Evolutionary conservation across 2,888 invertebrate species (phyloP), one percentile per base, ranked within the genome.

Genomic region (Drosophila nr. perissopoda): DNA sequence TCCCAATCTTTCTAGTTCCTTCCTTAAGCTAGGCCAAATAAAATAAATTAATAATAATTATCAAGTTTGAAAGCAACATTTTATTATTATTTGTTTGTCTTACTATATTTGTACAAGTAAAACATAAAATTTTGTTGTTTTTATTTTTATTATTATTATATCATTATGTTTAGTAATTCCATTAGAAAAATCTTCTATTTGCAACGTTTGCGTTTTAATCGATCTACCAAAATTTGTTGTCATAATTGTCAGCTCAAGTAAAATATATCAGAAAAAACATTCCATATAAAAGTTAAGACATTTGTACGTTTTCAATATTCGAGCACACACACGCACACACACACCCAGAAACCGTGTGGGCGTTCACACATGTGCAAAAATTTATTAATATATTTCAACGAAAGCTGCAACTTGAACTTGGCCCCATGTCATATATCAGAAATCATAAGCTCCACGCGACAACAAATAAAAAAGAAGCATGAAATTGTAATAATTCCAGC

Each of bases 401-500:
- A 76, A 67, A 70, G 71, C 76, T 67, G 76, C 72, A 73, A 70
- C 75, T 74, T 64, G 79, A 78, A 76, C 74, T 80, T 72, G 71
- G 70, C 54, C 71, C 67, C 69, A 68, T 84, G 88, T 85, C 90
- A 88, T 91, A 91, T 90, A 91, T 91, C 91, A 91, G 90, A 90
- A 91, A 91, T 91, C 90, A 90, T 91, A 90, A 90, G 91, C 91
- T 91, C 76, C 78, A 59, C 87, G 84, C 83, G 82, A 90, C 83
- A 88, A 81, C 82, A 86, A 83, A 84, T 82, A 89, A 91, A 88
- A 91, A 87, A 87, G 78, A 79, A 90, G 79, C 91, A 91, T 91
- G 91, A 88, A 91, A 90, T 91, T 90, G 91, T 91, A 91, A 91
- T 91, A 90, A 91, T 91, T 91, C 76, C 81, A 68, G 73, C 57